Base-by-base conservation (phyloP, 2,888 invertebrate species). In the Malacosoma neustria region DNA sequence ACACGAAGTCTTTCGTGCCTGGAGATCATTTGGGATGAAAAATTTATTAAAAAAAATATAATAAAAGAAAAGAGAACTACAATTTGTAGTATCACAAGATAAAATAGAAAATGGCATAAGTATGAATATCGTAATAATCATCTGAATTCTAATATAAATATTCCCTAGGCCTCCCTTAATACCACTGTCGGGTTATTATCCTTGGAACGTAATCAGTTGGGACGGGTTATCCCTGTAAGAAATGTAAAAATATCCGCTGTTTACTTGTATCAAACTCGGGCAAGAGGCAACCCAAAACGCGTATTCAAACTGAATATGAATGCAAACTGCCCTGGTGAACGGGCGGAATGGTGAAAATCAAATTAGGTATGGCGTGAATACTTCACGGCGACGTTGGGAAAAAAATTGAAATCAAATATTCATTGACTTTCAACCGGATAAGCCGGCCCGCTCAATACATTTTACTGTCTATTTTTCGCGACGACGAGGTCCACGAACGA, bases 391-490 rank as follows among this genome's bases (percentile, higher is more conserved):
- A 80, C 79, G 82, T 70, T 70, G 80, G 71, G 66, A 75, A 82
- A 84, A 82, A 85, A 85, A 85, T 85, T 85, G 85, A 85, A 85
- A 85, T 85, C 85, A 85, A 85, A 84, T 85, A 85, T 85, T 85
- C 85, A 85, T 85, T 79, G 85, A 82, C 79, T 85, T 71, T 81
- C 72, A 80, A 84, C 82, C 79, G 84, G 85, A 85, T 85, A 85
- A 84, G 82, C 81, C 80, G 79, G 77, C 71, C 82, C 79, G 63
- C 74, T 79, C 85, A 77, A 85, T 85, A 85, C 81, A 84, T 82
- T 84, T 84, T 82, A 84, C 75, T 81, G 82, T 82, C 76, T 81
- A 79, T 82, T 82, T 85, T 79, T 74, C 73, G 72, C 62, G 54
- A 59, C 57, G 55, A 57, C 57, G 58, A 63, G 53, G 59, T 63